Conservation (phyloP, 2,888 invertebrate genomes). For the Linnaemya tessellans region DNA sequence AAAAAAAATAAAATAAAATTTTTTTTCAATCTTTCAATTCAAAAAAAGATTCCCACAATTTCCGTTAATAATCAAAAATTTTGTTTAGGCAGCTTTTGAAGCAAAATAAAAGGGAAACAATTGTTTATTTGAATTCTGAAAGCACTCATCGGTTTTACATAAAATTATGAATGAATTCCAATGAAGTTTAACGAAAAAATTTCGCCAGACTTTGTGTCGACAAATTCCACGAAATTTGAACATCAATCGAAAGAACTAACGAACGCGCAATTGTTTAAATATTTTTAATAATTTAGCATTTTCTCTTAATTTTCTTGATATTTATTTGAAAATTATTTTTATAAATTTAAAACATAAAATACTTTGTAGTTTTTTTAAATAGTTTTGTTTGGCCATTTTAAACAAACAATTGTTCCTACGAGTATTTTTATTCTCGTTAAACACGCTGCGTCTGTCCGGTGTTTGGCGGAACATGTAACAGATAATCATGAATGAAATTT, state of each 20-base stretch:
- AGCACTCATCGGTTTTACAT: constrained; percentile 27
- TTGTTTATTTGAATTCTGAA: constrained; percentile 61
- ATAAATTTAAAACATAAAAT: constrained; percentile 2
- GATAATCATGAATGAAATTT: constrained; percentile 45
- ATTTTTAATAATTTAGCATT: constrained; percentile 21
- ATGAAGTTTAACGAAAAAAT: constrained; percentile 23
- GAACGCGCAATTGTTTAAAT: constrained; percentile 14
- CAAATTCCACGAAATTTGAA: constrained; percentile 58
- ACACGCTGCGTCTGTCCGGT: constrained; percentile 10
- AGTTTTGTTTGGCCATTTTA: constrained; percentile 20
- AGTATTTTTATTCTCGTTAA: not conserved
- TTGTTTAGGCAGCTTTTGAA: constrained; percentile 54
- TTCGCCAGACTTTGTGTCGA: constrained; percentile 63
- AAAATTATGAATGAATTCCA: constrained; percentile 63
- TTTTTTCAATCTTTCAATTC: not conserved
- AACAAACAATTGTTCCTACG: constrained; percentile 33
- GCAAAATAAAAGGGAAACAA: constrained; percentile 1
- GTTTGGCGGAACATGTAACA: not conserved
- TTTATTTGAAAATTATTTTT: not conserved
- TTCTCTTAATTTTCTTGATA: not conserved
- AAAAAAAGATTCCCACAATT: constrained; percentile 48
- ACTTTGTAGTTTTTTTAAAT: constrained; percentile 11
- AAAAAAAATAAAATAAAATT: constrained; percentile 16
- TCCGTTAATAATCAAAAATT: constrained; percentile 41
- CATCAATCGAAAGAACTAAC: constrained; percentile 42